A percentile compares a stretch with the other conserved stretches of the same genome.
These are phyloP conservation scores for Odontophorus gujanensis DNA, from an alignment of 2,113 vertebrate genomes.

Conservation along the genomic window DNA sequence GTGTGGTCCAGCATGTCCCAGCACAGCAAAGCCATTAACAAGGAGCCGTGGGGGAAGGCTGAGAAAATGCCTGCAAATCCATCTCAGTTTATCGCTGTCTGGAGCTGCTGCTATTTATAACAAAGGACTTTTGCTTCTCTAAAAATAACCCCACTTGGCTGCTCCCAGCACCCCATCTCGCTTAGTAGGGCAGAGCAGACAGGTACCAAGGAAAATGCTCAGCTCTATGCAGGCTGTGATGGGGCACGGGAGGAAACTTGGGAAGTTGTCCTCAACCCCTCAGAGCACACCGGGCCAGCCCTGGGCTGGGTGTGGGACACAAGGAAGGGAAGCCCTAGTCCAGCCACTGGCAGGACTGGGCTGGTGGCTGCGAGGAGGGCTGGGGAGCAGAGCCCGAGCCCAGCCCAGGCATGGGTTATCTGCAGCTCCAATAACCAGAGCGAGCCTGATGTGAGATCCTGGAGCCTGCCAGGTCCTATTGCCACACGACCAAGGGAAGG, in stretches of 20 bases:
- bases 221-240: accelerated
- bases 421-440: background rate
- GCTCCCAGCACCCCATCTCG: accelerated
- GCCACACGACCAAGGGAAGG: background rate
- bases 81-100: background rate
- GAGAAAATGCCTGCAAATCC: background rate
- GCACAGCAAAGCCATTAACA: background rate
- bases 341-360: slow-evolving; percentile 6
- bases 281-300: background rate
- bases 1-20: accelerated
- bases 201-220: background rate
- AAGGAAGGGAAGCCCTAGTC: background rate
- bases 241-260: background rate
- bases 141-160: background rate
- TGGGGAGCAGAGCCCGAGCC: background rate
- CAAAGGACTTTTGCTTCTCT: background rate
- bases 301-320: background rate
- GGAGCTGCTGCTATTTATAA: slow-evolving; percentile 56
- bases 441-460: background rate
- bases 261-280: background rate
- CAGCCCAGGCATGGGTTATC: background rate
- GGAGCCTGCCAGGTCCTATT: slow-evolving; percentile 15
- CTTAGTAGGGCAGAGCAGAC: background rate
- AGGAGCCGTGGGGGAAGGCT: background rate
- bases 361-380: background rate